Evolutionary conservation across 2,888 invertebrate genomes (phyloP).

Genomic region (Bibio marci): DNA sequence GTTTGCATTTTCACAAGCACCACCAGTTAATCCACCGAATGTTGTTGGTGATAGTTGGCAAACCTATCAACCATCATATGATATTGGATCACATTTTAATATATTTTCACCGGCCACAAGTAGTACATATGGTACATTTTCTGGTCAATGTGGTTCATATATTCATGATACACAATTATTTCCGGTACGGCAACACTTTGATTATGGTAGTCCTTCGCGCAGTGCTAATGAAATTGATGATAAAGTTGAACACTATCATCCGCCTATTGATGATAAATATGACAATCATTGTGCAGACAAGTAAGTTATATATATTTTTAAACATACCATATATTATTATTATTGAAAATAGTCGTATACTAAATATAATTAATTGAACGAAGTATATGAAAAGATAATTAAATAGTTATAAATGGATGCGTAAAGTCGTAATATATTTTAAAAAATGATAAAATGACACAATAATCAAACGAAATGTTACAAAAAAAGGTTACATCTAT

Average conservation of each 20-base stretch:
- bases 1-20: constrained; percentile 42
- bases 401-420: no score
- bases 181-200: constrained; percentile 42
- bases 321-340: no score
- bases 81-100: constrained; percentile 56
- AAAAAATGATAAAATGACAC: no score
- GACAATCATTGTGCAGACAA: constrained; percentile 20
- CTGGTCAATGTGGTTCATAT: constrained; percentile 46
- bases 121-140: constrained; percentile 42
- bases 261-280: constrained; percentile 20
- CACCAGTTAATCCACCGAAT: constrained; percentile 36
- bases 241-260: constrained; percentile 42
- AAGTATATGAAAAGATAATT: no score
- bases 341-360: no score
- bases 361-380: no score
- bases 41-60: constrained; percentile 70
- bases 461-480: no score
- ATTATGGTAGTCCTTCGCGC: constrained; percentile 16
- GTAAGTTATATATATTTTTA: no score
- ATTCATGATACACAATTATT: constrained; percentile 60
- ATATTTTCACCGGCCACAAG: constrained; percentile 51
- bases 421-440: no score
- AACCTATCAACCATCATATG: constrained; percentile 56
- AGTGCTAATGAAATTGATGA: constrained; percentile 42
- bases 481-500: no score